phyloP scores from a whole-genome alignment of 2,888 invertebrate genomes.

The Hypomecis punctinalis region DNA sequence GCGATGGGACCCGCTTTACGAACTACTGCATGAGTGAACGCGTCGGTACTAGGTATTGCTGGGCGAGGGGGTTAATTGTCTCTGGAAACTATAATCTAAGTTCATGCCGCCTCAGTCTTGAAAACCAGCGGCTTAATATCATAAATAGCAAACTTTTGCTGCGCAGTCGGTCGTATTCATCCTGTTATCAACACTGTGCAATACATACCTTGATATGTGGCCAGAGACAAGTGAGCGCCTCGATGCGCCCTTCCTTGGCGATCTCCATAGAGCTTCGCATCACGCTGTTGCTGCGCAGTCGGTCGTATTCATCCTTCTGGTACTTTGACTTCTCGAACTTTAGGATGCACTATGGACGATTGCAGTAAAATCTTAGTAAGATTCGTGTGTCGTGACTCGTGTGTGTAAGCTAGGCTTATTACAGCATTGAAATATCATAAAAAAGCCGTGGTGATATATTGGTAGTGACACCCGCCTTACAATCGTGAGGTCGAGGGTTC shows the following conservation, averaged over 20 bases:
- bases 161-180: too few species aligned
- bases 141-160: too few species aligned
- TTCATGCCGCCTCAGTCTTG: too few species aligned
- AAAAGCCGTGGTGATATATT: too few species aligned
- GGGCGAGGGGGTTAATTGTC: slow-evolving; percentile 87
- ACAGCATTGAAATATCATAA: too few species aligned
- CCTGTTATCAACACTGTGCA: neutral
- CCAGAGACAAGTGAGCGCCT: slow-evolving; percentile 88
- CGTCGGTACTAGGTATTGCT: slow-evolving; percentile 87
- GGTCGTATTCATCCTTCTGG: slow-evolving; percentile 87
- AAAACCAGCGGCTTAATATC: too few species aligned
- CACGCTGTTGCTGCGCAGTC: slow-evolving; percentile 87
- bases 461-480: too few species aligned
- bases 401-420: too few species aligned
- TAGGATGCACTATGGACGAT: slow-evolving; percentile 81
- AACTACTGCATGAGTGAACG: slow-evolving; percentile 59
- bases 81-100: slow-evolving; percentile 85
- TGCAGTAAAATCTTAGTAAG: neutral
- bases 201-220: slow-evolving; percentile 83
- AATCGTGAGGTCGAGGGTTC: too few species aligned
- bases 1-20: slow-evolving; percentile 63
- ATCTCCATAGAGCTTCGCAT: slow-evolving; percentile 88
- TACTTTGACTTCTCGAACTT: slow-evolving; percentile 87
- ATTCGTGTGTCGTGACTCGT: too few species aligned
- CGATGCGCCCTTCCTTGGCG: slow-evolving; percentile 87